Base-by-base conservation (phyloP, 2,888 invertebrate genomes). In the Encarsia formosa region DNA sequence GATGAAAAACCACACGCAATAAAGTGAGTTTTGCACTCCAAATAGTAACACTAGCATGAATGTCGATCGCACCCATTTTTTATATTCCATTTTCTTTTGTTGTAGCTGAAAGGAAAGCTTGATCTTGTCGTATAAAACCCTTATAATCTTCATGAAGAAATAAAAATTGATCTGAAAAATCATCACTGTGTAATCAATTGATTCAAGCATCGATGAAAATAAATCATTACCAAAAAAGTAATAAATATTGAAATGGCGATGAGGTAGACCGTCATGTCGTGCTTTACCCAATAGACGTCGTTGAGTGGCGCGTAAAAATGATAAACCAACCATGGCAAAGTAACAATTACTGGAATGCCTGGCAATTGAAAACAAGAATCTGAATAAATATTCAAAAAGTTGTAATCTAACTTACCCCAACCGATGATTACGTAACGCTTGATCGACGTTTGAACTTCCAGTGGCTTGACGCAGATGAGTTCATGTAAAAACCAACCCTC, bases 401-500 rank as follows among this genome's bases (percentile, higher is more conserved):
- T 35, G 18, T 6, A 34, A 20, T 29, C 11, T 11, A 22, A 13
- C 35, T 45, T 35, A 51, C 51, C 35, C 45, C 51, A 51, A 15
- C 45, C 50, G 20, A 51, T 45, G 26, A 45, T 41, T 8, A 40
- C 40, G 16, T 51, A 51, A 29, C 45, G 51, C 15, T 51, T 51
- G 15, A 51, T 51, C 11, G 51, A 51, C 9, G 41, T 35, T 40
- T 51, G 34, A 15, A 29, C 16, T 35, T 51, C 46, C 16, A 40
- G 29, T 15, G 51, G 40, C 16, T 39, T 41, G 29, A 2, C 41
- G 18, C 40, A 41, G 35, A 51, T 51, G 19, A 51, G 16, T 19
- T 45, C 46, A 35, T 45, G 37, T 29, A 51, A 46, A 45, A 46
- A 51, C 45, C 51, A 45, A 11, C 51, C 45, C 15, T 45, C 50